phyloP scores from a whole-genome alignment of 2,113 vertebrate genomes.

The Chaetodon auriga region DNA sequence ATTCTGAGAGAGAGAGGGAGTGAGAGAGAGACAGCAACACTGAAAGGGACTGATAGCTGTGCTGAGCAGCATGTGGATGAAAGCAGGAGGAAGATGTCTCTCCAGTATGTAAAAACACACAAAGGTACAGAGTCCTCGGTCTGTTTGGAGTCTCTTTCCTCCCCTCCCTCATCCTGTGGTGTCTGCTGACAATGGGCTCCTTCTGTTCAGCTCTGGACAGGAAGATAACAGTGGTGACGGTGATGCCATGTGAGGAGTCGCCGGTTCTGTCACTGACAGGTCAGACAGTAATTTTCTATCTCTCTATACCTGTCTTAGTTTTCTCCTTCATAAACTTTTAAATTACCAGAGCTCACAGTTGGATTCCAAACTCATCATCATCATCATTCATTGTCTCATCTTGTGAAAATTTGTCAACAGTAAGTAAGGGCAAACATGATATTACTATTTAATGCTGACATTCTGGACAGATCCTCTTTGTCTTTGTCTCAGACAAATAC shows the following conservation, averaged over 20 bases:
- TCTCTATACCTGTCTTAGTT: background rate
- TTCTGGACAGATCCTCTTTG: no score
- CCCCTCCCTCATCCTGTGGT: background rate
- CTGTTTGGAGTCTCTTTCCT: background rate
- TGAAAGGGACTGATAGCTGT: conserved; percentile 3
- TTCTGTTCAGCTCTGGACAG: conserved; percentile 56
- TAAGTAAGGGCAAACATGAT: no score
- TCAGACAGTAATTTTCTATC: conserved; percentile 20
- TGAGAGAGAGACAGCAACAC: background rate
- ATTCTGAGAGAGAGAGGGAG: background rate
- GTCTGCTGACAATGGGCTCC: conserved; percentile 60
- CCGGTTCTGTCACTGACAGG: conserved; percentile 36
- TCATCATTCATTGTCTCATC: background rate
- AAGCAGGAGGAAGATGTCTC: conserved; percentile 38
- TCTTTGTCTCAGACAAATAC: no score
- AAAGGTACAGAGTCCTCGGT: background rate
- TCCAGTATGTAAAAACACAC: background rate
- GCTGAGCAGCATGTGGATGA: conserved; percentile 36
- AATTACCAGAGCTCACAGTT: background rate
- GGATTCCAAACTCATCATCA: background rate
- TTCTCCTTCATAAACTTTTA: background rate
- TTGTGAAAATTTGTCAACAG: no score
- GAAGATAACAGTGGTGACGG: conserved; percentile 42
- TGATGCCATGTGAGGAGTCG: conserved; percentile 36
- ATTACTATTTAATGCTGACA: no score